These are phyloP conservation scores for Agrotis exclamationis DNA, from an alignment of 2,888 invertebrate genomes.

Conservation along the genomic window DNA sequence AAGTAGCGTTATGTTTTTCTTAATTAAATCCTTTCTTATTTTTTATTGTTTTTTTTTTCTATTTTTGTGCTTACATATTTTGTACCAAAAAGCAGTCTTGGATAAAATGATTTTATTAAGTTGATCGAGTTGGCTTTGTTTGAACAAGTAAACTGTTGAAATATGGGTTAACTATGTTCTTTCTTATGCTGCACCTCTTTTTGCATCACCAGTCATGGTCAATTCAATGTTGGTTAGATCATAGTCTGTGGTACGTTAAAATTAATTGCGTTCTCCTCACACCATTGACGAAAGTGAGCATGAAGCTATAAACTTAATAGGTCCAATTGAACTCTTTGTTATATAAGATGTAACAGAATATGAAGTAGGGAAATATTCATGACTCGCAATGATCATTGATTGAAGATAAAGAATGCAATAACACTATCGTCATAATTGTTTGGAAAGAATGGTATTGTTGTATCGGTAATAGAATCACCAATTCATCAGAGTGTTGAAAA, in stretches of 20 bases:
- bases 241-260: conserved; percentile 16
- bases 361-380: conserved; percentile 32
- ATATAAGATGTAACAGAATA: conserved; percentile 37
- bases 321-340: conserved; percentile 29
- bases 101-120: too few species aligned
- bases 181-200: not conserved
- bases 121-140: too few species aligned
- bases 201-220: not conserved
- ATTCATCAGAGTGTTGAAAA: conserved; percentile 14
- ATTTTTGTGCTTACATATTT: too few species aligned
- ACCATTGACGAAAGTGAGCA: conserved; percentile 24
- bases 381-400: conserved; percentile 29
- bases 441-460: conserved; percentile 7
- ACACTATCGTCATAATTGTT: conserved; percentile 4
- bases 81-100: too few species aligned
- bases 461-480: conserved; percentile 19
- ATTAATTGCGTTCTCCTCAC: conserved; percentile 33
- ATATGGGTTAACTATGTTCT: not conserved
- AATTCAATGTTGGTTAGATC: conserved; percentile 8
- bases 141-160: too few species aligned
- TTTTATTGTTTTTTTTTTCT: too few species aligned
- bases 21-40: too few species aligned
- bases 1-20: too few species aligned
- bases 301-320: conserved; percentile 39
- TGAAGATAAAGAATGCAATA: conserved; percentile 41